Conservation (phyloP, 2,797 vertebrate genomes). For the Lemur catta region DNA sequence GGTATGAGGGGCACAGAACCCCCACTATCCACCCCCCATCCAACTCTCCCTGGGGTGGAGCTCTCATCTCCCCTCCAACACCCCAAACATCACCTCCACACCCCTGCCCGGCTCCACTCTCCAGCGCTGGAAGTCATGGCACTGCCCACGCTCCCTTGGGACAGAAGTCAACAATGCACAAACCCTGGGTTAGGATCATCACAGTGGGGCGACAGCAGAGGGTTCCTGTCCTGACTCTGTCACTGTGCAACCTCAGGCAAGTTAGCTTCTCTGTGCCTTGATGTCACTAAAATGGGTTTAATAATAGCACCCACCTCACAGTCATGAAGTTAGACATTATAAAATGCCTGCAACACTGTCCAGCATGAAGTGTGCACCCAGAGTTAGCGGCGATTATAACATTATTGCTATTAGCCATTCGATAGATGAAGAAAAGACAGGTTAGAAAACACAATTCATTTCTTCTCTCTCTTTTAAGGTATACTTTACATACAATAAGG, state of each 20-base stretch:
- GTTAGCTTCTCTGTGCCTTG: not conserved
- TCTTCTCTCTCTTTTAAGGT: not conserved
- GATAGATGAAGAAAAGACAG: not conserved
- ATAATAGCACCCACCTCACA: not conserved
- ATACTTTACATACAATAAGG: not conserved
- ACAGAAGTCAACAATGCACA: not conserved
- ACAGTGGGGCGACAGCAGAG: not conserved
- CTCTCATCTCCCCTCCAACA: not conserved
- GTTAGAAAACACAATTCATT: not conserved
- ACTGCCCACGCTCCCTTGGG: not conserved
- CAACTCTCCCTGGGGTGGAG: not conserved
- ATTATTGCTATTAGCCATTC: not conserved
- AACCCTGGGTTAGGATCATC: not conserved
- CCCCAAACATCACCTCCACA: too few relatives aligned
- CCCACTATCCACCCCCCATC: not conserved
- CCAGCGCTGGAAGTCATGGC: not conserved
- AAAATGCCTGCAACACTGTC: not conserved
- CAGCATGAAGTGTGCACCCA: not conserved
- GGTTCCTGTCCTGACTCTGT: not conserved
- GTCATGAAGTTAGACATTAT: not conserved
- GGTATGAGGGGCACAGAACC: not conserved
- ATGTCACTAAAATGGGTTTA: not conserved
- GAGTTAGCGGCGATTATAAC: not conserved
- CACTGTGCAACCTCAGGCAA: not conserved
- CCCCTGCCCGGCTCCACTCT: not conserved